Evolutionary conservation across 2,888 invertebrate species (phyloP).

Genomic region (Platycnemis pennipes): DNA sequence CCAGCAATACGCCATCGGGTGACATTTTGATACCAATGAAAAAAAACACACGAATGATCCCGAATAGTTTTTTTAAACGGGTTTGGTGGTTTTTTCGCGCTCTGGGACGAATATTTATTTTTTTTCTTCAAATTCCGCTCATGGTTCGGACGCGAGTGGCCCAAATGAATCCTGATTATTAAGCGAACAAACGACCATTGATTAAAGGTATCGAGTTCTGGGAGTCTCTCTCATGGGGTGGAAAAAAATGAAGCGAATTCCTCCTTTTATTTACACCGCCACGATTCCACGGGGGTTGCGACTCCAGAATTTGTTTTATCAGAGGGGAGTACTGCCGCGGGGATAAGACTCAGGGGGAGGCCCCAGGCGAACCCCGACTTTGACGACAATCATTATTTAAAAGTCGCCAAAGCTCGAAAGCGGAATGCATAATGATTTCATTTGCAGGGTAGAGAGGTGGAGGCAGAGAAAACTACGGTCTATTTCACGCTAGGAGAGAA

Average conservation of each 20-base stretch:
- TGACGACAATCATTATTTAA: conserved; percentile 18
- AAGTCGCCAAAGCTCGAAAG: neutral
- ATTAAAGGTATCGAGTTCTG: neutral
- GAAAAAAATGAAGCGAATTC: neutral
- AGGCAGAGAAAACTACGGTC: neutral
- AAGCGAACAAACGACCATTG: conserved; percentile 15
- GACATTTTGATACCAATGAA: neutral
- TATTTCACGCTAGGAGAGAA: neutral
- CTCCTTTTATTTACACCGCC: neutral
- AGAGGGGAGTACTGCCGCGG: neutral
- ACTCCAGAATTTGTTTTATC: neutral
- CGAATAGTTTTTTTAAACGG: neutral
- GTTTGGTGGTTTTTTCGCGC: neutral
- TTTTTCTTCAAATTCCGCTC: neutral
- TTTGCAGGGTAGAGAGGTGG: neutral
- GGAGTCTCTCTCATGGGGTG: neutral
- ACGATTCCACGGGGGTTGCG: neutral
- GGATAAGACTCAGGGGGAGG: neutral
- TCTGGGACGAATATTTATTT: neutral
- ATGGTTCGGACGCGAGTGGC: neutral
- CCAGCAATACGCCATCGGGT: neutral
- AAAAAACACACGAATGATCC: neutral
- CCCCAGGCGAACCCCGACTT: neutral
- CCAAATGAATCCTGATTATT: conserved; percentile 8
- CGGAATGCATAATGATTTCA: conserved; percentile 11